phyloP scores from a whole-genome alignment of 2,113 vertebrate genomes.

The Nettapus auritus region DNA sequence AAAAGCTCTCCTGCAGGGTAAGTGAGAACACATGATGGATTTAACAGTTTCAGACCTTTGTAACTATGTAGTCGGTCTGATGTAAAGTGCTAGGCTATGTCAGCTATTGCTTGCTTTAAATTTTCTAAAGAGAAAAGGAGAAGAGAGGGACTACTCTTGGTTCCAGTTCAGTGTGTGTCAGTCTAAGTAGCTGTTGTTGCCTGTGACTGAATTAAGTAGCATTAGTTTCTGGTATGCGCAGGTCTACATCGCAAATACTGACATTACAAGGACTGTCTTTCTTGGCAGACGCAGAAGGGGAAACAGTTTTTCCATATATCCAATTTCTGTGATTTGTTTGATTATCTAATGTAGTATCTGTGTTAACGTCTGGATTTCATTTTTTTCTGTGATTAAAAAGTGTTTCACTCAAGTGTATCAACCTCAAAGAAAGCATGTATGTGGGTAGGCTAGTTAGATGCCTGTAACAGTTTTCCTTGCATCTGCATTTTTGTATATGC shows the following conservation, averaged over 20 bases:
- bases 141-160: neutral
- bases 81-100: neutral
- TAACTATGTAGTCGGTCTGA: neutral
- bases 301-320: neutral
- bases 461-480: neutral
- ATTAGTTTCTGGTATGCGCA: neutral
- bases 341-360: neutral
- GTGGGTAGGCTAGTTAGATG: neutral
- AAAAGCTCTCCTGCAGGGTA: conserved; percentile 94
- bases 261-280: neutral
- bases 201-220: neutral
- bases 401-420: neutral
- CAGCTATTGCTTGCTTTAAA: neutral
- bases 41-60: neutral
- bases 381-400: neutral
- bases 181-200: neutral
- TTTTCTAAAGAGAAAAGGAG: neutral
- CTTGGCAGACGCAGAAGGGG: neutral
- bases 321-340: neutral
- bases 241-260: neutral
- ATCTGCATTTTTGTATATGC: neutral
- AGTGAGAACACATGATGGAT: neutral
- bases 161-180: neutral
- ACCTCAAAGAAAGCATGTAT: neutral
- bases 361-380: neutral